Evolutionary conservation across 2,888 invertebrate species (phyloP).

Genomic region (Heteropelma amictum): DNA sequence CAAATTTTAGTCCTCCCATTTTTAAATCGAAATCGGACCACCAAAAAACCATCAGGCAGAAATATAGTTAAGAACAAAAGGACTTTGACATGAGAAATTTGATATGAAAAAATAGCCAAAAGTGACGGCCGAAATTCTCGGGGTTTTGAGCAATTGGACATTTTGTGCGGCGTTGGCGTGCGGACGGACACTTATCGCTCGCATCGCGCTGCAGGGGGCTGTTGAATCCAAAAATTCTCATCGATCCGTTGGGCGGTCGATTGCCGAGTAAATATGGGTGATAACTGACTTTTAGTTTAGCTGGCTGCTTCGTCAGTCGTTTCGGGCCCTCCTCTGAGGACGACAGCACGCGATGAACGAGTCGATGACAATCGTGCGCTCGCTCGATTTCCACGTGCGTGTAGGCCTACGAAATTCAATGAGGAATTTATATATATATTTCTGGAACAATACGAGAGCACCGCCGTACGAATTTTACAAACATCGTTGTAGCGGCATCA

Average conservation of each 20-base stretch:
- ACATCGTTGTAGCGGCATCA: conserved; percentile 56
- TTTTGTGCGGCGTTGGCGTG: conserved; percentile 38
- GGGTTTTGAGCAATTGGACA: not conserved
- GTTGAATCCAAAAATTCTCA: conserved; percentile 49
- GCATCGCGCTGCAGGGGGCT: conserved; percentile 31
- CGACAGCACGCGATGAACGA: conserved; percentile 74
- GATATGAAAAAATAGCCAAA: too few species aligned
- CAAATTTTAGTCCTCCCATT: not conserved
- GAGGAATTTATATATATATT: conserved; percentile 21
- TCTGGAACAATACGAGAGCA: conserved; percentile 39
- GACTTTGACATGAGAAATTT: too few species aligned
- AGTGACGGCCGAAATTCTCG: not conserved
- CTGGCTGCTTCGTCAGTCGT: conserved; percentile 47
- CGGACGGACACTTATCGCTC: conserved; percentile 35
- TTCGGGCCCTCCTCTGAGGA: conserved; percentile 66
- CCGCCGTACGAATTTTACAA: conserved; percentile 72
- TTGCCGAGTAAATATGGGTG: conserved; percentile 21
- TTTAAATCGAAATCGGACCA: too few species aligned
- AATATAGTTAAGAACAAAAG: too few species aligned
- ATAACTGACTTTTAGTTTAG: conserved; percentile 50
- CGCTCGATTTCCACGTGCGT: conserved; percentile 40
- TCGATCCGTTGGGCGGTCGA: conserved; percentile 59
- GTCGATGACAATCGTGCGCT: conserved; percentile 72
- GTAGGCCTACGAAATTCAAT: conserved; percentile 59
- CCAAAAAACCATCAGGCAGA: too few species aligned